Evolutionary conservation across 1,140 invertebrate species (phyloP).

Genomic region (Drosophila kepulauana): DNA sequence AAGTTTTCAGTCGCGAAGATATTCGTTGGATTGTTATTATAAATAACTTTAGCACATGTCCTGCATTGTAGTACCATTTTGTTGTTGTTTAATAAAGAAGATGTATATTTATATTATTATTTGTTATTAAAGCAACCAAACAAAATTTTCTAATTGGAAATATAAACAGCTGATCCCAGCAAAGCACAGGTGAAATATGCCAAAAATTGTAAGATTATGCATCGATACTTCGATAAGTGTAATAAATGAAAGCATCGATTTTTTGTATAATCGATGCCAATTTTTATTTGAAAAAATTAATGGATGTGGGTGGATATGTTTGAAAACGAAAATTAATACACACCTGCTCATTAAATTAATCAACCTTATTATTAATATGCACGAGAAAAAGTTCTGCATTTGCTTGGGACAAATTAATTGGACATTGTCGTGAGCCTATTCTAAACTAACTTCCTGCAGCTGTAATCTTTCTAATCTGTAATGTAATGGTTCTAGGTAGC

Average conservation of each 20-base stretch:
- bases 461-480: neutral
- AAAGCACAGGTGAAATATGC: too few relatives aligned
- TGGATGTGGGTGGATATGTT: too few relatives aligned
- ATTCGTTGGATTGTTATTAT: constrained; percentile 61
- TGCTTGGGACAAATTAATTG: constrained; percentile 13
- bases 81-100: neutral
- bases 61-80: constrained; percentile 61
- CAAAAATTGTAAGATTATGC: too few relatives aligned
- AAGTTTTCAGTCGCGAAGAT: constrained; percentile 51
- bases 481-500: neutral
- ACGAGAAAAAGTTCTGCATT: constrained; percentile 20
- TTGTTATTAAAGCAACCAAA: neutral
- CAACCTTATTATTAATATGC: constrained; percentile 11
- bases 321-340: too few relatives aligned
- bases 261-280: too few relatives aligned
- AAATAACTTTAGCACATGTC: constrained; percentile 60
- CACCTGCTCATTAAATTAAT: too few relatives aligned
- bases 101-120: too few relatives aligned
- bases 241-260: too few relatives aligned
- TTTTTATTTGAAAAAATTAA: too few relatives aligned
- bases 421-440: neutral
- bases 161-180: too few relatives aligned
- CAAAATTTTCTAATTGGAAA: neutral
- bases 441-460: neutral
- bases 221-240: too few relatives aligned